Base-by-base conservation (phyloP, 1,140 invertebrate species). In the Drosophila biarmipes region DNA sequence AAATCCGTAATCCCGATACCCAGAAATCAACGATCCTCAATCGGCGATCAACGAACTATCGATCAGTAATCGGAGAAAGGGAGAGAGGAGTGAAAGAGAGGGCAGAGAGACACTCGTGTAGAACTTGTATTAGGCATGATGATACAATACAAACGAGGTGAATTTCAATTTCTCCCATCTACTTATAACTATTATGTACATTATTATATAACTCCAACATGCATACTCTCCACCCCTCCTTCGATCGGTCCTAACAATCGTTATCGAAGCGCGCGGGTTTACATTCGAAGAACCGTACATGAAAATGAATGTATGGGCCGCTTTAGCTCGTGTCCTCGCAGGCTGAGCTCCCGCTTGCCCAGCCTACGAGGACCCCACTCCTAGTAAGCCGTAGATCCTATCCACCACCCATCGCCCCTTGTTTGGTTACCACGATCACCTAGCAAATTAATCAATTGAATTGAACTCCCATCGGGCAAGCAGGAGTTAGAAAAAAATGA, bases 111-210 rank as follows among this genome's bases (percentile, higher is more conserved):
- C 14, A 81, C 68, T 66, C 73, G 71, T 73, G 59, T 81, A 66
- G 55, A 81, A 77, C 51, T 55, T 55, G 69, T 84, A 61, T 48
- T 69, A 58, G 76, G 62, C 74, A 78, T 69, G 71, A 78, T 69
- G 71, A 85, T 40, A 84, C 73, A 64, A 85, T 35, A 82, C 67
- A 61, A 57, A 85, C 81, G 78, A 86, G 82, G 81, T 87, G 81
- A 86, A 78, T 86, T 86, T 81, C 53, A 49, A 74, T 87, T 78
- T 69, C 58, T 85, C 81, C 77, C 81, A 61, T 62, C 67, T 68
- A 57, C 21, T 43, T 74, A 61, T 68, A 38, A 58, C 19, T 58
- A 49, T 49, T 31, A 27, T 27, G n/a, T 63, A 24, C n/a, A 37
- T 37, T 15, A 15, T 7, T 38, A 55, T 59, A 15, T 53, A 42